Base-by-base conservation (phyloP, 2,888 invertebrate species). In the Drymonia ruficornis region DNA sequence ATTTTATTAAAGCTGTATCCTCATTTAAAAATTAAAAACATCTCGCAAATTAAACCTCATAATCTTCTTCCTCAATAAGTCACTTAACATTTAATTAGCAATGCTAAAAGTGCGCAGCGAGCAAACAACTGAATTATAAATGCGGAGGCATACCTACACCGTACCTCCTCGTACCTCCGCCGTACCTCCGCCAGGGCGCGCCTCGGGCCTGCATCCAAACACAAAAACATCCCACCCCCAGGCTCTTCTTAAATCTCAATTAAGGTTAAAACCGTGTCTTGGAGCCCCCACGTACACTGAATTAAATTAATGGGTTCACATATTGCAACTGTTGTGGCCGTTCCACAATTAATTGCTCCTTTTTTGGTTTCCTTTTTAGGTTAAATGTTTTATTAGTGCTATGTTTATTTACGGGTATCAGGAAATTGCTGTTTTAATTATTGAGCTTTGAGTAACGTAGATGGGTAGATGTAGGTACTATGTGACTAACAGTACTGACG, bases 291-390 rank as follows among this genome's bases (percentile, higher is more conserved):
- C 89, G 89, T 89, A 87, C 84, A 84, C 86, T 87, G 90, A 89
- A 91, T 91, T 91, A 89, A 92, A 92, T 92, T 91, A 92, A 92
- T 92, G 92, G 88, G 81, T 79, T 72, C 91, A 92, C 89, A 92
- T 91, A 92, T 92, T 91, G 91, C 91, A 86, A 79, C 80, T 74
- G 79, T 70, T 77, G 78, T 76, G 81, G 80, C 74, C 72, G 76
- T 72, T 65, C 73, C 80, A 67, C 78, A 83, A 91, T 91, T 91
- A 91, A 91, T 90, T 88, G 88, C 82, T 80, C 70, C 79, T 84
- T 89, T 89, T 90, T 88, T 83, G 80, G 80, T 66, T 54, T 64
- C 61, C 62, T 79, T 78, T 81, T 78, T 76, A 83, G 82, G 84
- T 88, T 90, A 88, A 89, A 91, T 91, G 87, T 89, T 90, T 91